phyloP scores from a whole-genome alignment of 2,113 vertebrate species.

The Passerina amoena region DNA sequence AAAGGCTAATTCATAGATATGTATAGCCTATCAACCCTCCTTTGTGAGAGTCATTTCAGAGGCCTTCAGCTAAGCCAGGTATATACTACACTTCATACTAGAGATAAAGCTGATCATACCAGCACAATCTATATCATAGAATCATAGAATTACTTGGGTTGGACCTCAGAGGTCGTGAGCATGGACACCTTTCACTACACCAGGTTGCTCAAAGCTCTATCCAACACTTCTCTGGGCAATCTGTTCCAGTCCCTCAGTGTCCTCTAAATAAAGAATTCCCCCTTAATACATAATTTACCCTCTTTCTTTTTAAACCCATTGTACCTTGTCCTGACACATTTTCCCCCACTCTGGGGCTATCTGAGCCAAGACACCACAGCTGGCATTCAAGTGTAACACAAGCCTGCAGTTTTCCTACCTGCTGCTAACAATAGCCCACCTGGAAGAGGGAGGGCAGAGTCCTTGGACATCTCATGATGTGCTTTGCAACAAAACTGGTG shows the following conservation, averaged over 20 bases:
- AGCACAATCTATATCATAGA: background rate
- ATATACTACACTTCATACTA: background rate
- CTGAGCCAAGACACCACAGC: background rate
- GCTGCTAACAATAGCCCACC: background rate
- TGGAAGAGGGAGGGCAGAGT: background rate
- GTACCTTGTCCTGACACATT: background rate
- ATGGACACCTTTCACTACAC: background rate
- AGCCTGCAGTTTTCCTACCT: background rate
- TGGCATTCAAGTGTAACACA: background rate
- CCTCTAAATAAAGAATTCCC: background rate
- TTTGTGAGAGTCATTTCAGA: background rate
- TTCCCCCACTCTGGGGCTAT: background rate
- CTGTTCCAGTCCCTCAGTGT: background rate
- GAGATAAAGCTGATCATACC: background rate
- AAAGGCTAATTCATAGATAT: background rate
- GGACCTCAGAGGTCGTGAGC: background rate
- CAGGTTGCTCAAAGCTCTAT: background rate
- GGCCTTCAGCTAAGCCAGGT: background rate
- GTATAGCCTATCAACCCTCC: background rate
- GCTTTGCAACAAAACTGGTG: background rate
- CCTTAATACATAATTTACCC: too few species aligned
- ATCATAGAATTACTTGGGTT: background rate
- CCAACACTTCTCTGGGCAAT: background rate
- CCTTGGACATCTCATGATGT: background rate
- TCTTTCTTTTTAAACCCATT: background rate